Evolutionary conservation across 2,888 invertebrate genomes (phyloP).

Genomic region (Tetragonisca angustula): DNA sequence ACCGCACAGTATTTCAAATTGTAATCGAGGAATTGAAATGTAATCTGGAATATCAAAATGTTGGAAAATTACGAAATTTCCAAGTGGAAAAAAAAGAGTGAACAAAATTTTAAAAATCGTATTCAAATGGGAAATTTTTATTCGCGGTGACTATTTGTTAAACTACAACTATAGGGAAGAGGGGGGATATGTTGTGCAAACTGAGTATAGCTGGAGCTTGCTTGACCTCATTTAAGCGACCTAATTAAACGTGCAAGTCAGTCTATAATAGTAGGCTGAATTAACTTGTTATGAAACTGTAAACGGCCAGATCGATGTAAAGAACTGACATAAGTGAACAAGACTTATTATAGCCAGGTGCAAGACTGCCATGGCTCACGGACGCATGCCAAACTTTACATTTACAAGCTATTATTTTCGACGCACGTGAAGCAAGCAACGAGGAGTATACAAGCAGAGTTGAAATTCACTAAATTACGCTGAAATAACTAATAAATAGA

Average conservation of each 20-base stretch:
- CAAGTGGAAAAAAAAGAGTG: not conserved
- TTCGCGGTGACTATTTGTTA: not conserved
- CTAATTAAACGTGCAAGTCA: not conserved
- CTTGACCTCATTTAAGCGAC: not conserved
- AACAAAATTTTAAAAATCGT: no score
- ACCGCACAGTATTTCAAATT: not conserved
- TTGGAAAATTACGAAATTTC: no score
- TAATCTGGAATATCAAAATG: no score
- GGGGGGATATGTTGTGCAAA: slow-evolving; percentile 7
- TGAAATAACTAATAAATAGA: no score
- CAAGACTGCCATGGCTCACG: not conserved
- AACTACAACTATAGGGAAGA: not conserved
- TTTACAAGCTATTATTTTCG: not conserved
- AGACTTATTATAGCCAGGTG: not conserved
- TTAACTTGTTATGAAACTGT: slow-evolving; percentile 6
- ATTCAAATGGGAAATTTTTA: not conserved
- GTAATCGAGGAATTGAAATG: not conserved
- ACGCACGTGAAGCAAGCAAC: not conserved
- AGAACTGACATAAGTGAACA: not conserved
- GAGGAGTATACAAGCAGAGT: no score
- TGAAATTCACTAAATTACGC: no score
- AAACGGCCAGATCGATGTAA: not conserved
- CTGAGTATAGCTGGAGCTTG: not conserved
- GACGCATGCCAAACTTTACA: not conserved
- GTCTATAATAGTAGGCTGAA: not conserved